Conservation (phyloP, 2,888 invertebrate genomes). For the Actias luna region DNA sequence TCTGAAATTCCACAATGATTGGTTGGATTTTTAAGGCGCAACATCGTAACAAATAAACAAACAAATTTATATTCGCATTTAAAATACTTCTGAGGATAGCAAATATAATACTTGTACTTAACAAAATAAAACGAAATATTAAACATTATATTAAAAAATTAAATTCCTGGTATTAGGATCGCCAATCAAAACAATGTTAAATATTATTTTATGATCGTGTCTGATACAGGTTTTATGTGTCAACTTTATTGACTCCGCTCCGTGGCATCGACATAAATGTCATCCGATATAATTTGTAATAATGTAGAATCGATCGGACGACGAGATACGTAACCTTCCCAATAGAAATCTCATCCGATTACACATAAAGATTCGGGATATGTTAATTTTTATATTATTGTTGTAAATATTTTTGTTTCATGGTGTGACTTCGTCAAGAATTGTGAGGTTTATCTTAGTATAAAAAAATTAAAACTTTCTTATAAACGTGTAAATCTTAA, state of each 20-base stretch:
- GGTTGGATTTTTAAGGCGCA: neutral
- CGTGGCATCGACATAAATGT: constrained; percentile 70
- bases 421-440: constrained; percentile 25
- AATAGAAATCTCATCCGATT: constrained; percentile 42
- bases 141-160: no score
- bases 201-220: constrained; percentile 38
- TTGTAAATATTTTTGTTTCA: constrained; percentile 44
- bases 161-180: constrained; percentile 21
- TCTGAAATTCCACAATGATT: neutral
- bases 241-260: constrained; percentile 57
- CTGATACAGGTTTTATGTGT: constrained; percentile 53
- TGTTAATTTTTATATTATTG: constrained; percentile 60
- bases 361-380: constrained; percentile 52
- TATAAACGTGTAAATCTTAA: no score
- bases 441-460: constrained; percentile 14
- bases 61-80: no score
- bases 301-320: constrained; percentile 42
- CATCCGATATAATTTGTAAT: constrained; percentile 71
- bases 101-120: neutral
- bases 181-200: constrained; percentile 41
- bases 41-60: neutral
- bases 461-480: no score
- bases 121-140: neutral
- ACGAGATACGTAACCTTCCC: constrained; percentile 35
- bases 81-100: no score